Evolutionary conservation across 2,888 invertebrate genomes (phyloP).

Genomic region (Entomobrya proxima): DNA sequence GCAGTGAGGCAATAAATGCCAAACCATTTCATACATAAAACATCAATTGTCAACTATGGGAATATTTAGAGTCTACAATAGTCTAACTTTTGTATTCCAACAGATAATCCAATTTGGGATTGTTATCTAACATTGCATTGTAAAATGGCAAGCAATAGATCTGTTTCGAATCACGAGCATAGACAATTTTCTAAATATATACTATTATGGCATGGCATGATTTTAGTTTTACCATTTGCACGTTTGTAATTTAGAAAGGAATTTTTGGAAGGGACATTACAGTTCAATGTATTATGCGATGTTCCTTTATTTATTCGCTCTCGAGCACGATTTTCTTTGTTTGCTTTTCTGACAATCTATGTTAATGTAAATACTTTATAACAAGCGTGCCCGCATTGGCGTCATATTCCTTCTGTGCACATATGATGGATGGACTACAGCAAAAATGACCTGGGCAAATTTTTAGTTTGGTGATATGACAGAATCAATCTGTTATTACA

Average conservation of each 20-base stretch:
- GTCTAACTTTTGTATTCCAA: too few relatives aligned
- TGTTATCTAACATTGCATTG: neutral
- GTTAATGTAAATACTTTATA: slow-evolving; percentile 9
- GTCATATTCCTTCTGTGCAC: neutral
- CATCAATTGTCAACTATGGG: too few relatives aligned
- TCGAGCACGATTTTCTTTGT: slow-evolving; percentile 7
- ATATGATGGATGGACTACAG: neutral
- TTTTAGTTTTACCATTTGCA: too few relatives aligned
- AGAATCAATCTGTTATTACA: neutral
- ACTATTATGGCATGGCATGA: too few relatives aligned
- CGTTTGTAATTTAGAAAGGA: neutral
- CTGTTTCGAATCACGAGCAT: too few relatives aligned
- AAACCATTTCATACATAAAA: neutral
- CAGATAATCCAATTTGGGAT: too few relatives aligned
- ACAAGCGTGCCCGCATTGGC: too few relatives aligned
- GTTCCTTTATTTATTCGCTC: too few relatives aligned
- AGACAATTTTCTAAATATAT: too few relatives aligned
- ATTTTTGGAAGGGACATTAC: neutral
- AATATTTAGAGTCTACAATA: too few relatives aligned
- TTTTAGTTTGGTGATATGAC: neutral
- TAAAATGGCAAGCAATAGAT: too few relatives aligned
- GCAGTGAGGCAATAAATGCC: neutral
- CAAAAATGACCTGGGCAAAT: slow-evolving; percentile 19
- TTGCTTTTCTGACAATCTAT: slow-evolving; percentile 10
- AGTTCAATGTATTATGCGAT: too few relatives aligned